Evolutionary conservation across 1,140 invertebrate species (phyloP), one percentile per base, ranked within the genome.

Genomic region (Drosophila sucinea): DNA sequence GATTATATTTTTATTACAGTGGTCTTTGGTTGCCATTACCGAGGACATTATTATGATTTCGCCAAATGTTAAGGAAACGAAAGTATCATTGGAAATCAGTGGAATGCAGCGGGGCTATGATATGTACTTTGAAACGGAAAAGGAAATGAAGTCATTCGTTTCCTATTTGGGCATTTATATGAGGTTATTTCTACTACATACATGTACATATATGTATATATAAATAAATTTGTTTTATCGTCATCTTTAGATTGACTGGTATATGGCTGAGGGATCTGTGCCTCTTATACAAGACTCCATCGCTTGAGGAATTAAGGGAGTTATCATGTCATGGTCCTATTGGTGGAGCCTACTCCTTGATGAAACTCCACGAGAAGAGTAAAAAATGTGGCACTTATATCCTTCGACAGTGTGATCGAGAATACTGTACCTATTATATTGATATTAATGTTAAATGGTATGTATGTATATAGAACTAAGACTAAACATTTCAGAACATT

Each of bases 181-280:
- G 90, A 93, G 94, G 94, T 94, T 78, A 68, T 1, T 5, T 11
- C 30, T 11, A 10, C 8, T 11, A 11, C 27, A 51, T 23, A 25
- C 8, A 33, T n/a, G 1, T 10, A 6, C 5, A 27, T 17, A n/a
- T 38, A 35, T 44, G 1, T 47, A 25, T 33, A 3, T 29, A 25
- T 25, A 44, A 41, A 40, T 10, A 27, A 27, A 27, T 51, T 2
- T 3, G 11, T 10, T 33, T 55, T 17, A 17, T 17, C 17, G 17
- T 1, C n/a, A 60, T 61, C 5, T 29, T 10, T 70, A 95, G 97
- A 79, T 93, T 98, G 58, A 95, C 95, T 66, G 94, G 95, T 27
- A 98, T 97, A 92, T 98, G 97, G 97, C 98, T 95, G 30, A 97
- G 97, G 87, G 97, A 98, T 93, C 92, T 98, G 51, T 98, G 97